Percentiles rank a stretch among this genome's conserved stretches.
phyloP scores from a whole-genome alignment of 2,113 vertebrate genomes.

The Misgurnus mizolepis region DNA sequence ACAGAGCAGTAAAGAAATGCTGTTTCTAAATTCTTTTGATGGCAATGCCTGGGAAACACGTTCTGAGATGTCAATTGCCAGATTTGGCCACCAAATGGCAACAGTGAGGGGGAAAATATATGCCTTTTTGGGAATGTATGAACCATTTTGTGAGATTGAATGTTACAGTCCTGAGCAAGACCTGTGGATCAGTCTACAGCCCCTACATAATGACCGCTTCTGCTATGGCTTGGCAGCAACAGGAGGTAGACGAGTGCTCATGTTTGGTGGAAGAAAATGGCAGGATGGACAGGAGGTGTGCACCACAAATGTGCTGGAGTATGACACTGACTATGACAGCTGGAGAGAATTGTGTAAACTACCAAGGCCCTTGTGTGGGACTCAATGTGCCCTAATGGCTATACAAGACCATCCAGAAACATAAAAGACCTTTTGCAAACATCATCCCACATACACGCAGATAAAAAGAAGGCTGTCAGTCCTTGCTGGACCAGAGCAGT shows the following conservation, averaged over 20 bases:
- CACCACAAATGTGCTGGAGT: slow-evolving; percentile 86
- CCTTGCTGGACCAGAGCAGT: neutral
- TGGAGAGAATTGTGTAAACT: slow-evolving; percentile 89
- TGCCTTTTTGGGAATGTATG: slow-evolving; percentile 89
- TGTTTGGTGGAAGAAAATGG: slow-evolving; percentile 93
- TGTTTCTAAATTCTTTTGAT: slow-evolving; percentile 68
- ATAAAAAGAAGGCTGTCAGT: slow-evolving; percentile 6
- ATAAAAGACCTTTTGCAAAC: slow-evolving; percentile 25
- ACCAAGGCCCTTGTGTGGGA: slow-evolving; percentile 83
- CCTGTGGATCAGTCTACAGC: slow-evolving; percentile 87
- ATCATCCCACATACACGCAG: slow-evolving; percentile 33
- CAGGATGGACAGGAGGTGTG: slow-evolving; percentile 82
- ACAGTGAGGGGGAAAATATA: slow-evolving; percentile 82
- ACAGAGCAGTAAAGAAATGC: slow-evolving; percentile 80
- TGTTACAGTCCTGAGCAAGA: slow-evolving; percentile 78
- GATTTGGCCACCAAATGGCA: slow-evolving; percentile 89
- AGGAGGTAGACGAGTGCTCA: slow-evolving; percentile 78
- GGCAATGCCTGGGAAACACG: slow-evolving; percentile 75
- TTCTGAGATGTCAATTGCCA: slow-evolving; percentile 87
- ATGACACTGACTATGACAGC: slow-evolving; percentile 82
- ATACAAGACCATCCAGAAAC: slow-evolving; percentile 66
- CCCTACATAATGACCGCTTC: slow-evolving; percentile 83
- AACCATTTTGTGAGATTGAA: slow-evolving; percentile 94
- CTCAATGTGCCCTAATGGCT: slow-evolving; percentile 84
- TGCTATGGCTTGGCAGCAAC: slow-evolving; percentile 83